Conservation (phyloP, 1,140 invertebrate species). For the Neodiprion lecontei region DNA sequence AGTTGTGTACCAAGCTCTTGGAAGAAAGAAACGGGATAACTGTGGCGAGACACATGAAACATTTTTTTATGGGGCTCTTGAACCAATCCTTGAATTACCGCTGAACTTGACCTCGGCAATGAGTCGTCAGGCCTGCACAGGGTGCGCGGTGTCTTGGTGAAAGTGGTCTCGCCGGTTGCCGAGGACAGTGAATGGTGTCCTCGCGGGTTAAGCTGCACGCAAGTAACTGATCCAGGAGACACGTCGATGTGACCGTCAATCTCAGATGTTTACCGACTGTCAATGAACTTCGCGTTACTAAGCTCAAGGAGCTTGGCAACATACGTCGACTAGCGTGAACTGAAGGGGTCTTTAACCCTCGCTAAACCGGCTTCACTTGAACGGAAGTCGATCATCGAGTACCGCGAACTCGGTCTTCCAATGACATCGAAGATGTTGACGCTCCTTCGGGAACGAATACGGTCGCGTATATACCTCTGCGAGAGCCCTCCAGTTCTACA, state of each 20-base stretch:
- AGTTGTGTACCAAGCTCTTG: too few relatives aligned
- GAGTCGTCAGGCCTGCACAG: neutral
- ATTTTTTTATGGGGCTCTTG: too few relatives aligned
- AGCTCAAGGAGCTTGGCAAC: slow-evolving; percentile 24
- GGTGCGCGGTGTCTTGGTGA: too few relatives aligned
- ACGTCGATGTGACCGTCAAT: neutral
- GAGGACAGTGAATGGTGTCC: too few relatives aligned
- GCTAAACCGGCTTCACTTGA: slow-evolving; percentile 35
- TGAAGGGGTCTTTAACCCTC: neutral
- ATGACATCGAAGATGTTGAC: neutral
- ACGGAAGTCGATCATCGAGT: slow-evolving; percentile 27
- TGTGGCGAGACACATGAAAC: too few relatives aligned
- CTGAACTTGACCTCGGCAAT: neutral
- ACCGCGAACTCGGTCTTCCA: neutral
- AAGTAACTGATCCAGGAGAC: too few relatives aligned
- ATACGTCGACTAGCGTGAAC: neutral
- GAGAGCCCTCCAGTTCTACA: neutral
- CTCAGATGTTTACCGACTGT: neutral
- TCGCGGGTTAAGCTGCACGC: too few relatives aligned
- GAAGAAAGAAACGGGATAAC: too few relatives aligned
- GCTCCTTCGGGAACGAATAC: neutral
- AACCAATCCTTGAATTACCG: neutral
- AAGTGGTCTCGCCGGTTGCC: too few relatives aligned
- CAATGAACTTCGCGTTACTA: slow-evolving; percentile 28
- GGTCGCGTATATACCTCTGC: neutral